A percentile compares a stretch with the other conserved stretches of the same genome.
Evolutionary conservation across 2,113 vertebrate genomes (phyloP).

Genomic region (Regulus satrapa): DNA sequence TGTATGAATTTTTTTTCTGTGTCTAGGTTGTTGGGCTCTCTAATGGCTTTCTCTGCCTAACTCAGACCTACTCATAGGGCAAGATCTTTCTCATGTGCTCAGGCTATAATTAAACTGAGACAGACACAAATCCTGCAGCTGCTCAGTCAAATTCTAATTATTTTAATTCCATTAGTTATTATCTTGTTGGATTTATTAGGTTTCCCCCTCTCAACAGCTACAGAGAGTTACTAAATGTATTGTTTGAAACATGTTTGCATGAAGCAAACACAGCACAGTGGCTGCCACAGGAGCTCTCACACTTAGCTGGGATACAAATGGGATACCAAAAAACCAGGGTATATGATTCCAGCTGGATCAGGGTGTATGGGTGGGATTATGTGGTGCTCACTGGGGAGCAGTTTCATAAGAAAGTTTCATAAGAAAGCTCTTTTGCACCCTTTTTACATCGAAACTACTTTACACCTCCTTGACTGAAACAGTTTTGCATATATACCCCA

Average conservation of each 20-base stretch:
- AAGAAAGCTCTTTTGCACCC: neutral
- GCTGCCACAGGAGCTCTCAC: neutral
- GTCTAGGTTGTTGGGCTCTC: neutral
- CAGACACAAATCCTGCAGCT: neutral
- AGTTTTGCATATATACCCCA: neutral
- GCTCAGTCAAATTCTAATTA: constrained; percentile 3
- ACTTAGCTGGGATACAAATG: fast-evolving
- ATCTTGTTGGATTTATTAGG: neutral
- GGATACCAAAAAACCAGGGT: fast-evolving
- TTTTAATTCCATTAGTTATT: constrained; percentile 4
- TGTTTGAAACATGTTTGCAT: neutral
- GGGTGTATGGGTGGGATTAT: neutral
- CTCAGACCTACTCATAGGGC: neutral
- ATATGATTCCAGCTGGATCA: neutral
- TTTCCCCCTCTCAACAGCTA: neutral
- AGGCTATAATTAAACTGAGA: neutral
- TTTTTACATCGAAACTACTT: neutral
- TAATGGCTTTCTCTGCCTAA: neutral
- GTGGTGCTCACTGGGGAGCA: neutral
- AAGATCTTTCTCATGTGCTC: neutral
- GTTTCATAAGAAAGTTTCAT: neutral
- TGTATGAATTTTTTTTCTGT: neutral
- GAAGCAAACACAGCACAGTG: neutral
- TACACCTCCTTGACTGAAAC: neutral
- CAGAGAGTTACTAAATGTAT: neutral